Percentiles rank a stretch among this genome's conserved stretches.
phyloP scores from a whole-genome alignment of 2,797 vertebrate species.

The Melanotaenia nigrans region DNA sequence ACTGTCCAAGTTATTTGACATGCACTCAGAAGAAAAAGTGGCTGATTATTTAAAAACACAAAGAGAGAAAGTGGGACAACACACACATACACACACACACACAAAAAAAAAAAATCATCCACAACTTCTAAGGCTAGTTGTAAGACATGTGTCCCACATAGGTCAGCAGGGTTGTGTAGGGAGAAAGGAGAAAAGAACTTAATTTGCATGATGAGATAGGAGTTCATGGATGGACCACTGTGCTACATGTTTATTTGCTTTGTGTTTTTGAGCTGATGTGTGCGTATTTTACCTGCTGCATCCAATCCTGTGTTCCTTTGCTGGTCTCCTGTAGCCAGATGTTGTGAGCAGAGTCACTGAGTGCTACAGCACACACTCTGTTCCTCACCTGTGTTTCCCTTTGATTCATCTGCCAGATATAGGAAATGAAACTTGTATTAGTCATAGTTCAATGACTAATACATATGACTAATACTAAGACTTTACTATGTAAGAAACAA shows the following conservation, averaged over 20 bases:
- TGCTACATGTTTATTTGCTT: slow-evolving; percentile 27
- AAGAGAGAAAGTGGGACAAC: slow-evolving; percentile 9
- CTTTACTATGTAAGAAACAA: slow-evolving; percentile 3
- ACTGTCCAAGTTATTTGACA: slow-evolving; percentile 74
- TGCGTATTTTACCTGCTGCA: slow-evolving; percentile 89
- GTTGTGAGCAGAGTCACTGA: slow-evolving; percentile 97
- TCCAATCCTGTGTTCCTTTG: slow-evolving; percentile 95
- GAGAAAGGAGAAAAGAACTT: slow-evolving; percentile 26
- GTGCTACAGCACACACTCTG: slow-evolving; percentile 91
- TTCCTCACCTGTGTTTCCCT: slow-evolving; percentile 93
- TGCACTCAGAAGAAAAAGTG: slow-evolving; percentile 60
- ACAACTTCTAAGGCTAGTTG: slow-evolving; percentile 48
- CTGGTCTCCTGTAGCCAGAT: slow-evolving; percentile 97
- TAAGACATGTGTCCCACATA: slow-evolving; percentile 47
- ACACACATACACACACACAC: slow-evolving; percentile 10
- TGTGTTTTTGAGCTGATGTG: slow-evolving; percentile 7
- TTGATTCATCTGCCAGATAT: slow-evolving; percentile 91
- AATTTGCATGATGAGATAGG: slow-evolving; percentile 45
- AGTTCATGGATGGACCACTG: slow-evolving; percentile 20
- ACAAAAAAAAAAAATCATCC: slow-evolving; percentile 50
- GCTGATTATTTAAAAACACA: slow-evolving; percentile 29
- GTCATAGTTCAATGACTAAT: slow-evolving; percentile 14
- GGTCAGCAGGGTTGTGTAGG: slow-evolving; percentile 44
- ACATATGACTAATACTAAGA: neutral
- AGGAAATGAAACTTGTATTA: slow-evolving; percentile 42